A percentile compares a stretch with the other conserved stretches of the same genome.
Evolutionary conservation across 2,888 invertebrate genomes (phyloP).

Genomic region (Neoaliturus tenellus): DNA sequence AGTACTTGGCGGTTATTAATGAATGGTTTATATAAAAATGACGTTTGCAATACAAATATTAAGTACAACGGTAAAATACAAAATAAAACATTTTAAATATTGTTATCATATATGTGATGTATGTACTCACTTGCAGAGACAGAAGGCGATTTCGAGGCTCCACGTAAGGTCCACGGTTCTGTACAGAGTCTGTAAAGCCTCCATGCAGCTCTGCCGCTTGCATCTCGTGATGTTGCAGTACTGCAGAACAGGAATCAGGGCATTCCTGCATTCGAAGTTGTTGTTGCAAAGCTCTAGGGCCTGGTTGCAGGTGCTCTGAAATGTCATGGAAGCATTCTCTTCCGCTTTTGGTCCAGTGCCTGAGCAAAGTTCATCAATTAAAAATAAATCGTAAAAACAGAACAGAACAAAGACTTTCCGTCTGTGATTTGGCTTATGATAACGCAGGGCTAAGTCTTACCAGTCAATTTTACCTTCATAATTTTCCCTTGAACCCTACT

Average conservation of each 20-base stretch:
- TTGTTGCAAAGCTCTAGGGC: conserved; percentile 89
- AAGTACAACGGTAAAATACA: no score
- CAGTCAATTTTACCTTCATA: no score
- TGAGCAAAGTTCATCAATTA: conserved; percentile 66
- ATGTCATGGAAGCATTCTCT: conserved; percentile 79
- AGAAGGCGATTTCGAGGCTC: conserved; percentile 94
- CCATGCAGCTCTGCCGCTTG: conserved; percentile 92
- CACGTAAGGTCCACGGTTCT: conserved; percentile 84
- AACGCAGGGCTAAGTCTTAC: no score
- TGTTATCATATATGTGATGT: no score
- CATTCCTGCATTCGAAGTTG: conserved; percentile 85
- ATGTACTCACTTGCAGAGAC: conserved; percentile 91
- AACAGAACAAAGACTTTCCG: no score
- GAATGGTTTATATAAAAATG: no score
- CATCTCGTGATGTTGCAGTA: conserved; percentile 86
- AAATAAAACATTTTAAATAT: no score
- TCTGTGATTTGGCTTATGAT: no score
- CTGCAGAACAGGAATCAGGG: conserved; percentile 89
- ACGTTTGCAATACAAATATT: no score
- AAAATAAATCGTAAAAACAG: no score
- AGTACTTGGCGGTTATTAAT: no score
- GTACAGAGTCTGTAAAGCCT: conserved; percentile 90
- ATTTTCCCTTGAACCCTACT: no score
- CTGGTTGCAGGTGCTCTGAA: conserved; percentile 91
- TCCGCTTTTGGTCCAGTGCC: conserved; percentile 75